Percentiles rank a stretch among this genome's conserved stretches.
Evolutionary conservation across 2,888 invertebrate species (phyloP).

Genomic region (Calameuta pallipes): DNA sequence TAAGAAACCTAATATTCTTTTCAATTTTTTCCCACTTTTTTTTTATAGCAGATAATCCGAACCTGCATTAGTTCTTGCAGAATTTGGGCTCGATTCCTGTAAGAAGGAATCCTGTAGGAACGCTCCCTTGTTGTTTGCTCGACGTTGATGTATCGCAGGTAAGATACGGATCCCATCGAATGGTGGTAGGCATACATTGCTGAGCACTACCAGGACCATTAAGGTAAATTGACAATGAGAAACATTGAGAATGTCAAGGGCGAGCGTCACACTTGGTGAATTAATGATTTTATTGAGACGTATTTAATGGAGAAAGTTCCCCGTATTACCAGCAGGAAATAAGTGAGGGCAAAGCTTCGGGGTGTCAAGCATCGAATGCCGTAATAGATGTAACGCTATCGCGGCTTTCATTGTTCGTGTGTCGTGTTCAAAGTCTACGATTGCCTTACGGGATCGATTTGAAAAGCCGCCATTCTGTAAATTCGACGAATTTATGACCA

Average conservation of each 20-base stretch:
- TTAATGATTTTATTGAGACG: conserved; percentile 25
- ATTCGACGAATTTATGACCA: too few species aligned
- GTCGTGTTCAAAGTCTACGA: too few species aligned
- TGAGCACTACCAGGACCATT: conserved; percentile 15
- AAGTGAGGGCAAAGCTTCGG: conserved; percentile 5
- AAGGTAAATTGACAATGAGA: conserved; percentile 24
- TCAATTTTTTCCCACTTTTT: too few species aligned
- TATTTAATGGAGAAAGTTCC: conserved; percentile 22
- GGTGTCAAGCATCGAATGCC: neutral
- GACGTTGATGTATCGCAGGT: conserved; percentile 25
- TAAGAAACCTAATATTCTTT: too few species aligned
- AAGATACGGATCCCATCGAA: conserved; percentile 20
- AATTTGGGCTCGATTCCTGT: conserved; percentile 17
- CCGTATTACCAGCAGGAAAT: conserved; percentile 21
- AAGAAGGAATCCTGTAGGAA: conserved; percentile 3
- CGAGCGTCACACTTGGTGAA: conserved; percentile 14
- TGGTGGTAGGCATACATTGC: conserved; percentile 1
- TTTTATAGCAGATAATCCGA: neutral
- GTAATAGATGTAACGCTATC: too few species aligned
- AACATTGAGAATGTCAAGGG: conserved; percentile 17
- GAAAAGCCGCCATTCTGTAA: too few species aligned
- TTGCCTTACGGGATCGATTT: too few species aligned
- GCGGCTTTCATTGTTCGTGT: too few species aligned
- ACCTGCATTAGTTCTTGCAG: conserved; percentile 16
- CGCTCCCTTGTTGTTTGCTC: conserved; percentile 10